Percentiles rank a stretch among this genome's conserved stretches.
Evolutionary conservation across 2,888 invertebrate genomes (phyloP).

Genomic region (Parnassius mnemosyne): DNA sequence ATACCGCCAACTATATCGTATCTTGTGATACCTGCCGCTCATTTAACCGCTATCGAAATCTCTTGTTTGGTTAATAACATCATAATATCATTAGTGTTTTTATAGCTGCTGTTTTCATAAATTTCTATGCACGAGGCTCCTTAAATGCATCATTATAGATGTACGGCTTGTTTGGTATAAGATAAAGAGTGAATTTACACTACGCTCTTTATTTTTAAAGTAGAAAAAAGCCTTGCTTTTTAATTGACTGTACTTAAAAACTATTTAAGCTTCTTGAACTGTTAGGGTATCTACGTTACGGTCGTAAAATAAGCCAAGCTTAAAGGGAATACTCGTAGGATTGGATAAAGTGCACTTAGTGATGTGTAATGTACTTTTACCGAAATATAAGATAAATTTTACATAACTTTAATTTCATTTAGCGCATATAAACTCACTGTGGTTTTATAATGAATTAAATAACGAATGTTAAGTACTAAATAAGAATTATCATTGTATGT

Average conservation of each 20-base stretch:
- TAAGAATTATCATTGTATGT: too few relatives aligned
- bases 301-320: conserved; percentile 52
- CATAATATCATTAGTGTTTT: conserved; percentile 52
- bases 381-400: too few relatives aligned
- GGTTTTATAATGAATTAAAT: too few relatives aligned
- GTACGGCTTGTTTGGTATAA: conserved; percentile 49
- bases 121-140: conserved; percentile 41
- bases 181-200: conserved; percentile 53
- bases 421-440: too few relatives aligned
- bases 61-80: conserved; percentile 54
- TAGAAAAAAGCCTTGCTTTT: conserved; percentile 51
- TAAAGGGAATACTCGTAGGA: conserved; percentile 36
- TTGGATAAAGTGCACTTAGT: conserved; percentile 26
- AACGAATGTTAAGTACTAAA: too few relatives aligned
- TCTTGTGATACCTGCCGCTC: conserved; percentile 29
- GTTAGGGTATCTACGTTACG: conserved; percentile 44
- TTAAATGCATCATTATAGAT: conserved; percentile 52
- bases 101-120: conserved; percentile 50
- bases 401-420: too few relatives aligned
- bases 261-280: conserved; percentile 51
- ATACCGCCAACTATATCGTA: conserved; percentile 24
- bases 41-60: conserved; percentile 32
- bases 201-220: conserved; percentile 44
- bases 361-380: conserved; percentile 22
- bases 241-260: conserved; percentile 62